A percentile compares a stretch with the other conserved stretches of the same genome.
These are phyloP conservation scores for Acrobasis consociella DNA, from an alignment of 2,888 invertebrate genomes.

Conservation along the genomic window DNA sequence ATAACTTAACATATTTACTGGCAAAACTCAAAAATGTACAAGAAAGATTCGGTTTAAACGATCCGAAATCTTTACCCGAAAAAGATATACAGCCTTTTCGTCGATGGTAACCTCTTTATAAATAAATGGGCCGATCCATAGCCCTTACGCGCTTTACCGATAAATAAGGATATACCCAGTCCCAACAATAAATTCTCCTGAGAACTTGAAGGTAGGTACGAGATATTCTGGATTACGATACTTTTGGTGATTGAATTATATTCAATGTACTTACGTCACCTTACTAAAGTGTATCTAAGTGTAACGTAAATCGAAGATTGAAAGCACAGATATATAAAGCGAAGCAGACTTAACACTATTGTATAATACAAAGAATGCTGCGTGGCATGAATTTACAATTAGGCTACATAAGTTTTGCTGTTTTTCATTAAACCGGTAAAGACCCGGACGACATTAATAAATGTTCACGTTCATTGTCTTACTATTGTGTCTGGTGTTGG, in stretches of 20 bases:
- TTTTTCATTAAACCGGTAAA: too few relatives aligned
- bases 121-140: slow-evolving; percentile 34
- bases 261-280: background rate
- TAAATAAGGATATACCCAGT: slow-evolving; percentile 36
- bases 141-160: slow-evolving; percentile 34
- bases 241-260: slow-evolving; percentile 13
- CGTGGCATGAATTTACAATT: too few relatives aligned
- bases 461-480: too few relatives aligned
- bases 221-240: slow-evolving; percentile 29
- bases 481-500: too few relatives aligned
- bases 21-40: background rate
- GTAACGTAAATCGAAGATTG: too few relatives aligned
- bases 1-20: background rate
- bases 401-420: too few relatives aligned
- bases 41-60: slow-evolving; percentile 28
- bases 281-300: background rate
- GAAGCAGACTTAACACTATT: too few relatives aligned
- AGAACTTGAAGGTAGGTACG: slow-evolving; percentile 27
- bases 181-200: slow-evolving; percentile 34
- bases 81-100: slow-evolving; percentile 32
- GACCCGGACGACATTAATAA: too few relatives aligned
- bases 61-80: slow-evolving; percentile 29
- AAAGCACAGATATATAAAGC: too few relatives aligned
- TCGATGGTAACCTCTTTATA: slow-evolving; percentile 36
- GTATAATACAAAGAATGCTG: too few relatives aligned